A percentile compares a stretch with the other conserved stretches of the same genome.
Evolutionary conservation across 2,888 invertebrate genomes (phyloP).

Genomic region (Leucozona laternaria): DNA sequence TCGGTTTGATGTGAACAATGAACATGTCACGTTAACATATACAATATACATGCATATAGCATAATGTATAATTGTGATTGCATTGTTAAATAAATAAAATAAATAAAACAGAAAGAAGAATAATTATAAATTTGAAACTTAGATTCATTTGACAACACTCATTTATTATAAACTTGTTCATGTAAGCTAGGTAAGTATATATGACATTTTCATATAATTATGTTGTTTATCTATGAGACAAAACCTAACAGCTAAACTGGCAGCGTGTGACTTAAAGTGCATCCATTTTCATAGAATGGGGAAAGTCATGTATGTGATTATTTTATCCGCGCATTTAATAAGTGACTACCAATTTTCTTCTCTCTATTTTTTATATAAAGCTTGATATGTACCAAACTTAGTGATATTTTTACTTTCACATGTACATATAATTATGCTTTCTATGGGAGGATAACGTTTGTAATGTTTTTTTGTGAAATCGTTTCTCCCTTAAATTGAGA

Average conservation of each 20-base stretch:
- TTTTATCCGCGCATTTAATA: background rate
- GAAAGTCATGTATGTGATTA: conserved; percentile 40
- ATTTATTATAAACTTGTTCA: conserved; percentile 14
- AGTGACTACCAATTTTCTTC: background rate
- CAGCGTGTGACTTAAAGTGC: conserved; percentile 40
- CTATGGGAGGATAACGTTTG: background rate
- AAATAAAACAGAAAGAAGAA: no score
- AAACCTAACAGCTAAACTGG: background rate
- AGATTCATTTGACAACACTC: conserved; percentile 34
- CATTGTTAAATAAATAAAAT: background rate
- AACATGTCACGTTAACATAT: conserved; percentile 25
- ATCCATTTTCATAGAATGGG: conserved; percentile 35
- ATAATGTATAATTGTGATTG: conserved; percentile 1
- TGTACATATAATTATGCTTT: background rate
- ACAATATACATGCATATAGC: no score
- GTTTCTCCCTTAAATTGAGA: no score
- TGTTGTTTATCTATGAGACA: background rate
- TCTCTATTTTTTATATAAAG: conserved; percentile 5
- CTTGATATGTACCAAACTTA: conserved; percentile 20
- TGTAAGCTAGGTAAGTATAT: no score
- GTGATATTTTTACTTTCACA: conserved; percentile 45
- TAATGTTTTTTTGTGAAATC: background rate
- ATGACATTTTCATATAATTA: background rate
- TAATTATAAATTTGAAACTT: background rate
- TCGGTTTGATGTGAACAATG: conserved; percentile 12